Percentiles rank a stretch among this genome's conserved stretches.
These are phyloP conservation scores for Crocodylus rhombifer DNA, from an alignment of 2,797 vertebrate species.

Conservation along the genomic window DNA sequence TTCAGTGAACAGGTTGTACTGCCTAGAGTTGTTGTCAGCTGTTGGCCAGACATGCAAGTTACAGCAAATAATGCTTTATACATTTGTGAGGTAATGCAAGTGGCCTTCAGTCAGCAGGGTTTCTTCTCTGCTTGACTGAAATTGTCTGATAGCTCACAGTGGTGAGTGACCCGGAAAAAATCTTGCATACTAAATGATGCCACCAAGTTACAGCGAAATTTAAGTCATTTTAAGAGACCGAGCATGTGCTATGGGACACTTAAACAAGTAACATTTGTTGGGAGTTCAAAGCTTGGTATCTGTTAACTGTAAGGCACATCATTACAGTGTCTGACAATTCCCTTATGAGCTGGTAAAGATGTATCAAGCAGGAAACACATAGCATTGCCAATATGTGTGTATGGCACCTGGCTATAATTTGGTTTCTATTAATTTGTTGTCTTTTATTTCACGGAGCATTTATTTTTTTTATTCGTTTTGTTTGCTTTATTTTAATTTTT, in stretches of 20 bases:
- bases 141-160: neutral
- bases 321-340: neutral
- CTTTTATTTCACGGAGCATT: neutral
- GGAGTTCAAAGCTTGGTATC: neutral
- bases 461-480: neutral
- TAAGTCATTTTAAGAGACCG: neutral
- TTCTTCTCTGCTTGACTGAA: slow-evolving; percentile 34
- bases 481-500: neutral
- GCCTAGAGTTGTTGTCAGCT: slow-evolving; percentile 16
- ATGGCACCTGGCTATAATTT: neutral
- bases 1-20: neutral
- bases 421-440: neutral
- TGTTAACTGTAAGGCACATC: neutral
- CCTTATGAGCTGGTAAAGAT: neutral
- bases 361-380: neutral
- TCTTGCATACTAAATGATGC: neutral
- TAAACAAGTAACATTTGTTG: neutral
- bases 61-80: neutral
- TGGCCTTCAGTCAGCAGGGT: slow-evolving; percentile 10
- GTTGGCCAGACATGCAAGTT: neutral
- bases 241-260: fast-evolving
- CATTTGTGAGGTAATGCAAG: neutral
- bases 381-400: fast-evolving
- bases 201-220: neutral
- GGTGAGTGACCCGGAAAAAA: slow-evolving; percentile 52